Conservation (phyloP, 2,797 vertebrate genomes). For the Gallirallus australis region DNA sequence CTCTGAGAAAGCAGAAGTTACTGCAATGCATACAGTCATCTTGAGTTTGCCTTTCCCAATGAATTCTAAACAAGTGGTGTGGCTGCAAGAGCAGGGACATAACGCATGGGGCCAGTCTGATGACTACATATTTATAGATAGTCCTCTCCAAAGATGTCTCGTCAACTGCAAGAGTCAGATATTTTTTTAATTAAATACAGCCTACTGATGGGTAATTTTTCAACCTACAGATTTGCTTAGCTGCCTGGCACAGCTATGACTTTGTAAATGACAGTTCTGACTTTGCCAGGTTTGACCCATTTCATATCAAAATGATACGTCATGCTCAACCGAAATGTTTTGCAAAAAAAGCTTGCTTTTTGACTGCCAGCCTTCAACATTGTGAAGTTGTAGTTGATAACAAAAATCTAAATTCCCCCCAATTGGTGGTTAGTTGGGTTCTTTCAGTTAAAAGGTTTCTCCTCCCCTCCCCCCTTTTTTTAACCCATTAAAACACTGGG, state of each 20-base stretch:
- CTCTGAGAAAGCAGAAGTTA: background rate
- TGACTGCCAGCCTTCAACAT: background rate
- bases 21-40: background rate
- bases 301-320: background rate
- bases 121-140: accelerated
- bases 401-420: background rate
- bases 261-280: background rate
- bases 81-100: background rate
- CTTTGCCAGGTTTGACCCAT: background rate
- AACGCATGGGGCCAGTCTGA: background rate
- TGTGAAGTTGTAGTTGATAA: background rate
- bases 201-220: background rate
- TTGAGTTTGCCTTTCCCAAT: background rate
- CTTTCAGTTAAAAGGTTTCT: background rate
- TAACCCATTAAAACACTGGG: background rate
- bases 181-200: background rate
- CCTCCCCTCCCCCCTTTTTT: accelerated
- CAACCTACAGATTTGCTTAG: background rate
- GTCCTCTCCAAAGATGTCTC: background rate
- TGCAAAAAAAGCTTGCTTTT: background rate
- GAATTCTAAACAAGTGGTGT: background rate
- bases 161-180: background rate
- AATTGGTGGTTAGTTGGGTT: background rate
- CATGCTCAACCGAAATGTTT: background rate
- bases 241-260: background rate